These are phyloP conservation scores for Atta cephalotes DNA, from an alignment of 1,140 invertebrate species.

Conservation along the genomic window DNA sequence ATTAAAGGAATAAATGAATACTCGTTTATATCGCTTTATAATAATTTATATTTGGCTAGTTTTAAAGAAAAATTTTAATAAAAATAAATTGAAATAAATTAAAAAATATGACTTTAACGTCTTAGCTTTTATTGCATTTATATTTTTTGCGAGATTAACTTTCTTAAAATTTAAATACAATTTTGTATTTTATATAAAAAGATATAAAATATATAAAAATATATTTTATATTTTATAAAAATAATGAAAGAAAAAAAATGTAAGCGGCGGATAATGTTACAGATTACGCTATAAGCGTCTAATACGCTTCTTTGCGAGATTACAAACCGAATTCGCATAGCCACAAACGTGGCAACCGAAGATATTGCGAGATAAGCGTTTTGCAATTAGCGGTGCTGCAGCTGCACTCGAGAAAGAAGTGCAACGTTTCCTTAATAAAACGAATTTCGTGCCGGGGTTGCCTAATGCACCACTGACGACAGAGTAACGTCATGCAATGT, in stretches of 20 bases:
- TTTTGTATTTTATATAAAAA: background rate
- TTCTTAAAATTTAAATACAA: background rate
- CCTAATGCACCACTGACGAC: constrained; percentile 70
- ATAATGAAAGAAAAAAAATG: background rate
- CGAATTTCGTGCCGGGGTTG: constrained; percentile 70
- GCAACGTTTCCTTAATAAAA: constrained; percentile 74
- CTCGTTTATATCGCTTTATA: background rate
- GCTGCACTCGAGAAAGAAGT: constrained; percentile 67
- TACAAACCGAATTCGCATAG: constrained; percentile 47
- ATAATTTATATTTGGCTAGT: background rate
- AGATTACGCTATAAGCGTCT: constrained; percentile 12
- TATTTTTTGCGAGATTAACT: background rate
- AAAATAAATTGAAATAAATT: no score
- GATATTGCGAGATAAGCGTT: constrained; percentile 73
- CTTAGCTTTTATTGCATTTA: background rate
- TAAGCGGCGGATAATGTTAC: constrained; percentile 17
- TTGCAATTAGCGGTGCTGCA: constrained; percentile 71
- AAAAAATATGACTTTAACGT: background rate
- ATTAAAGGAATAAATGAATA: background rate
- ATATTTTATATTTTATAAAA: no score
- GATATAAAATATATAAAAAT: background rate
- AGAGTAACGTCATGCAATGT: constrained; percentile 66
- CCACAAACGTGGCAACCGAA: constrained; percentile 43
- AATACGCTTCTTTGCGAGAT: constrained; percentile 39
- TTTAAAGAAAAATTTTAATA: background rate